These are phyloP conservation scores for Aldrovandia affinis DNA, from an alignment of 2,797 vertebrate genomes.

Conservation along the genomic window DNA sequence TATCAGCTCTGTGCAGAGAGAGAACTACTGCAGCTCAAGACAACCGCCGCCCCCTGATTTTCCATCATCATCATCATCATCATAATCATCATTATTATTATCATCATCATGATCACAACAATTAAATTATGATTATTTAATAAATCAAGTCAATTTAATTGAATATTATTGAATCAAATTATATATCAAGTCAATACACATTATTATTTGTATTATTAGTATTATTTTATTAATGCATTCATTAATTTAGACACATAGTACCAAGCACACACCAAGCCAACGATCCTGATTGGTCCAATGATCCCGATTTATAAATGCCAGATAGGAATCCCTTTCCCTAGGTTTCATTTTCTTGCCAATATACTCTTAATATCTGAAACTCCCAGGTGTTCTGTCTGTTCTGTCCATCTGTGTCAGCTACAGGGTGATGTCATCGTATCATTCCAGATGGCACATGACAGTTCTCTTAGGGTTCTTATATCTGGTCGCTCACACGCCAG, in stretches of 20 bases:
- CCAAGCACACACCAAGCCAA: neutral
- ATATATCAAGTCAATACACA: too few species aligned
- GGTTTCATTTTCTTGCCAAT: neutral
- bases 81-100: too few species aligned
- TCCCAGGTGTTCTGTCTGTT: neutral
- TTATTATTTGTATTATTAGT: too few species aligned
- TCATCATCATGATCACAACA: neutral
- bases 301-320: neutral
- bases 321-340: neutral
- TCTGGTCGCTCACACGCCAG: conserved; percentile 14
- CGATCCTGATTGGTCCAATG: neutral
- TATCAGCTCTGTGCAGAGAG: too few species aligned
- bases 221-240: too few species aligned
- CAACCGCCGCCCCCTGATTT: neutral
- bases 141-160: neutral
- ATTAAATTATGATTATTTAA: neutral
- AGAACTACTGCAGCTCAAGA: too few species aligned
- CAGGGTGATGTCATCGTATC: conserved; percentile 20
- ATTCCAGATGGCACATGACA: conserved; percentile 43
- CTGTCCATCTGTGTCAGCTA: neutral
- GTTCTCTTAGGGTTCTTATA: conserved; percentile 35
- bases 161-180: too few species aligned
- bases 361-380: conserved; percentile 15
- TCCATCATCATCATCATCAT: too few species aligned
- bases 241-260: neutral